Evolutionary conservation across 1,140 invertebrate species (phyloP).

Genomic region (Anoplolepis gracilipes): DNA sequence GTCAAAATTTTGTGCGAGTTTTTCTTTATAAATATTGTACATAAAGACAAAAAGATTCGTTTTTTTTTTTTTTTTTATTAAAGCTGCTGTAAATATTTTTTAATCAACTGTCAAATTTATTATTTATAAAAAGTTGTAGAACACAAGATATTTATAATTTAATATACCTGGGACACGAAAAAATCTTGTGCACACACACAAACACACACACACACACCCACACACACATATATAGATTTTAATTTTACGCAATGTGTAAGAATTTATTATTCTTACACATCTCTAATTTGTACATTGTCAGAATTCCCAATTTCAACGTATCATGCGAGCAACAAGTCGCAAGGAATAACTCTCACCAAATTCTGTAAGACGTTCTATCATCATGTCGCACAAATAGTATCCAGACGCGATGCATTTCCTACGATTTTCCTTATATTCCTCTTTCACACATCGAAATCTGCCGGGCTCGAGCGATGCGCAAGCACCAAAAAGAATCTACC

Average conservation of each 20-base stretch:
- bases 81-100: neutral
- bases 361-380: constrained; percentile 51
- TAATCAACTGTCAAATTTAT: neutral
- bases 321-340: neutral
- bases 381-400: constrained; percentile 32
- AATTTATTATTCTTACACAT: neutral
- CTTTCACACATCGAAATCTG: constrained; percentile 62
- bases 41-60: neutral
- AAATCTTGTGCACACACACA: neutral
- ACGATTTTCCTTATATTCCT: constrained; percentile 68
- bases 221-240: neutral
- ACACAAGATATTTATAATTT: neutral
- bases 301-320: neutral
- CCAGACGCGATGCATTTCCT: constrained; percentile 38
- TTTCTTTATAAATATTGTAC: neutral
- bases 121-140: neutral
- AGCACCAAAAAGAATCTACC: constrained; percentile 53
- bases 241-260: neutral
- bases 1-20: neutral
- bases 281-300: neutral
- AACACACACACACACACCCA: neutral
- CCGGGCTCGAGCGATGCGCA: neutral
- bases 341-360: constrained; percentile 12
- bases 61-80: neutral
- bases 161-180: neutral